phyloP scores from a whole-genome alignment of 2,888 invertebrate genomes.

The Dryobota labecula region DNA sequence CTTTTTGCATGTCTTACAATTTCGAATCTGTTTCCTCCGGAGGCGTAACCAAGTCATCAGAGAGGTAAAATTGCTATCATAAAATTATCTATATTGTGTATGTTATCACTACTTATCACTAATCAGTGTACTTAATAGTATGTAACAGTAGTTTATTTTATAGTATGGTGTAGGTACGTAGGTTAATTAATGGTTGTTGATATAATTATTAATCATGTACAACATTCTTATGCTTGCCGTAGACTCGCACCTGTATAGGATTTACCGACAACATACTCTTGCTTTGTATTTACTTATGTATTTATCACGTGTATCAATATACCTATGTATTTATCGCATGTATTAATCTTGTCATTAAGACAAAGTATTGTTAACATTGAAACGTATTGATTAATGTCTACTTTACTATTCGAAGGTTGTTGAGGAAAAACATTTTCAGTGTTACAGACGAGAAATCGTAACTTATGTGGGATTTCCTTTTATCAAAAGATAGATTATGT shows the following conservation, averaged over 20 bases:
- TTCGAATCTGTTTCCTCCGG: conserved; percentile 92
- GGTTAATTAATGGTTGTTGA: conserved; percentile 39
- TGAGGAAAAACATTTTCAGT: conserved; percentile 8
- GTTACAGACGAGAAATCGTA: conserved; percentile 1
- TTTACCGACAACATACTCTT: conserved; percentile 27
- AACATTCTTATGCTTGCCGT: conserved; percentile 47
- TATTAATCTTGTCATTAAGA: conserved; percentile 27
- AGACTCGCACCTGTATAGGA: conserved; percentile 36
- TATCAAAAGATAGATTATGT: neutral
- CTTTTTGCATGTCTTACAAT: conserved; percentile 93
- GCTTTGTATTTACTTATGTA: conserved; percentile 20
- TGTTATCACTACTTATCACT: no score
- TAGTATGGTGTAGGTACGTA: conserved; percentile 23
- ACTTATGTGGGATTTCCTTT: neutral
- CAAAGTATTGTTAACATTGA: conserved; percentile 28
- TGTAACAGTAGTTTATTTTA: conserved; percentile 36
- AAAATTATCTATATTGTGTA: conserved; percentile 50
- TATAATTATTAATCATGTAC: conserved; percentile 46
- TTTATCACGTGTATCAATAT: conserved; percentile 30
- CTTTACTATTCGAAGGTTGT: conserved; percentile 40
- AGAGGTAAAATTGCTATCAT: conserved; percentile 83
- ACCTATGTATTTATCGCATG: conserved; percentile 23
- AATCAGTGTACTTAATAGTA: conserved; percentile 42
- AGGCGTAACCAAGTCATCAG: conserved; percentile 92
- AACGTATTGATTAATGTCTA: conserved; percentile 37